Base-by-base conservation (phyloP, 2,113 vertebrate genomes). In the Zosterops borbonicus region DNA sequence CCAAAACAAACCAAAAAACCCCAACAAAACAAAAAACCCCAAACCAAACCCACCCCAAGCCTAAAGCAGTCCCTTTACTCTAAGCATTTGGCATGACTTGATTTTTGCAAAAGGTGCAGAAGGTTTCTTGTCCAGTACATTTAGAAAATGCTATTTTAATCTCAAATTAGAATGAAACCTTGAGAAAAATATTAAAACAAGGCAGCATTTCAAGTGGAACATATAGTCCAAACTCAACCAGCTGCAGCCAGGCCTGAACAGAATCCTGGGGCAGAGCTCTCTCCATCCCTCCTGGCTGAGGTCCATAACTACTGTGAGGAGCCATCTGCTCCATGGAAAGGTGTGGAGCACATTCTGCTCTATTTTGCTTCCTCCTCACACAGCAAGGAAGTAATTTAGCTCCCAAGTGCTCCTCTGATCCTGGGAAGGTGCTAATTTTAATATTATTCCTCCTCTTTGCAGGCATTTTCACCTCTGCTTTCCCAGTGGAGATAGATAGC, bases 381-480 rank as follows among this genome's bases (percentile, higher is more conserved):
- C 75, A 90, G 68, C 68, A 87, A 59, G 41, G 56, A 91, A 68
- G 35, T 23, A 63, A 90, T 63, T 85, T 29, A 65, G 52, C 31
- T 90, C 64, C 63, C 33, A 47, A 70, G 39, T 1, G 1, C 59
- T 88, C 37, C 50, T 59, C 82, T 81, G 79, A 80, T 83, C 63
- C 85, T 86, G 31, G 55, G 85, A 82, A 94, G 64, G 52, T 78
- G 79, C 47, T 91, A 52, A 73, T 95, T 93, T 87, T 83, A 74
- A 90, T 70, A 67, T 29, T 25, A 83, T 60, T 81, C 35, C 82
- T 84, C 37, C 15, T 68, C 64, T 70, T 59, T 47, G 46, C 68
- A 90, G 75, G 52, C 55, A 29, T 90, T 65, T 63, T 46, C 82
- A 50, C 27, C 55, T 87, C 78, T 80, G 1, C 83, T 90, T 63